Conservation (phyloP, 37 sponge, comb jelly and placozoan species). For the Hexactinellida sp. region DNA sequence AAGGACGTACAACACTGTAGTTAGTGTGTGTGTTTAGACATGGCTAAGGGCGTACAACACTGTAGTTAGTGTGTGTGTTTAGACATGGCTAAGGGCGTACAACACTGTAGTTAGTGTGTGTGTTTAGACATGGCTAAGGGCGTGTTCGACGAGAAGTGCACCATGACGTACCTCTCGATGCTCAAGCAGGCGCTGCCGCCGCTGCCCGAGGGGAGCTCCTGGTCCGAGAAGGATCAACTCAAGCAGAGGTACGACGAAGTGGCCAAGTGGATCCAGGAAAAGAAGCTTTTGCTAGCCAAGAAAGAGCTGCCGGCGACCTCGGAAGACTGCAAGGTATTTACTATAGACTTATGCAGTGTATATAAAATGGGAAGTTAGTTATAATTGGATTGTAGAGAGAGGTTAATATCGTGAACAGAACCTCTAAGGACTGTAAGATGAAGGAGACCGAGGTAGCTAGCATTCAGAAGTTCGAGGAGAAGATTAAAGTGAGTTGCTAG, state of each 20-base stretch:
- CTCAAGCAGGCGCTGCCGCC: neutral
- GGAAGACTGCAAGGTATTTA: neutral
- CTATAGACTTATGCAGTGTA: no score
- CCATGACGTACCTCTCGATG: neutral
- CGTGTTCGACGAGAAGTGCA: neutral
- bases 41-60: neutral
- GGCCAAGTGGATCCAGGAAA: neutral
- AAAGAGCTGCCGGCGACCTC: neutral
- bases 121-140: neutral
- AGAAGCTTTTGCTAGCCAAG: neutral
- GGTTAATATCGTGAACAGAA: neutral
- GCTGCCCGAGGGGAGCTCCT: neutral
- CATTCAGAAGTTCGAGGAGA: neutral
- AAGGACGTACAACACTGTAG: no score
- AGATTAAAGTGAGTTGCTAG: neutral
- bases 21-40: neutral
- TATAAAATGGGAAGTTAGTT: neutral
- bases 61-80: neutral
- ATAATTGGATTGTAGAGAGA: neutral
- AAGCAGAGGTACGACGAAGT: neutral
- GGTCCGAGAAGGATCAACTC: constrained; percentile 4
- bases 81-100: no score
- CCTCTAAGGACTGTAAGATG: neutral
- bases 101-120: no score
- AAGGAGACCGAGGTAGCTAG: neutral